Conservation (phyloP, 2,888 invertebrate species). For the Cephus nigrinus region DNA sequence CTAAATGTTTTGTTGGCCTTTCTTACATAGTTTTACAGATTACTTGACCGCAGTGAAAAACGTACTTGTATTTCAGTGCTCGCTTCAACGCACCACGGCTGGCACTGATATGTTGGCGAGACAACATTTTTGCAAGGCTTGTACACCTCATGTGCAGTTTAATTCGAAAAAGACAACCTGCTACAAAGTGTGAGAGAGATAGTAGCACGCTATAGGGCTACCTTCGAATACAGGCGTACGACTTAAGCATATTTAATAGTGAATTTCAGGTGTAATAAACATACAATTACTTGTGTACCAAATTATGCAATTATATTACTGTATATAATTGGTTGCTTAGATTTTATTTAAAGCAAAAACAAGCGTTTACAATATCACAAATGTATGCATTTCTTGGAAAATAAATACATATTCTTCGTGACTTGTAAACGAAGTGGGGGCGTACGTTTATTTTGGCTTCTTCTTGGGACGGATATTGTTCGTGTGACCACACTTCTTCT, state of each 20-base stretch:
- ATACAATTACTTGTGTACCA: not conserved
- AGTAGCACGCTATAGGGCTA: too few relatives aligned
- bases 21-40: too few relatives aligned
- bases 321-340: conserved; percentile 22
- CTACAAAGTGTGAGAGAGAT: too few relatives aligned
- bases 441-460: conserved; percentile 93
- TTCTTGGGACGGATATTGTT: conserved; percentile 99
- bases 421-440: conserved; percentile 8
- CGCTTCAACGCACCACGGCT: too few relatives aligned
- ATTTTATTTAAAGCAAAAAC: conserved; percentile 46
- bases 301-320: not conserved
- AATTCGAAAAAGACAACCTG: too few relatives aligned
- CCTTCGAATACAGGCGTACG: too few relatives aligned
- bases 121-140: too few relatives aligned
- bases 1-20: too few relatives aligned
- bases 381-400: conserved; percentile 11
- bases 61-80: too few relatives aligned
- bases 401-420: conserved; percentile 27
- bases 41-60: too few relatives aligned
- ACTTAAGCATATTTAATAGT: not conserved
- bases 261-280: not conserved
- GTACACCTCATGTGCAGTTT: too few relatives aligned
- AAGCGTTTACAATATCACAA: conserved; percentile 27
- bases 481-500: conserved; percentile 99
- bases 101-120: too few relatives aligned